These are phyloP conservation scores for Scomber scombrus DNA, from an alignment of 2,113 vertebrate genomes.

Conservation along the genomic window DNA sequence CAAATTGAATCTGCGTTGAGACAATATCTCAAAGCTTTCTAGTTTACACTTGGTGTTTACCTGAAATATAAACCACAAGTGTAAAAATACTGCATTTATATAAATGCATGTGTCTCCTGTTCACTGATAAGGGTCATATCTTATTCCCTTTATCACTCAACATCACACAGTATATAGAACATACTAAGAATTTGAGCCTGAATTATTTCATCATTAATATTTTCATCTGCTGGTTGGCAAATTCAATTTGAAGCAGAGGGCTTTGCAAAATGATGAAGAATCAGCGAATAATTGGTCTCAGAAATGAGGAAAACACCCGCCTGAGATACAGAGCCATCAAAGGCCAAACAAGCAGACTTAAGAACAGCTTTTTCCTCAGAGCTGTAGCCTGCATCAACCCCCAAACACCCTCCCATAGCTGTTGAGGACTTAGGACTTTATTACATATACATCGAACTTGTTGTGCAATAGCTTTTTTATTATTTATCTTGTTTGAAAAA, in stretches of 20 bases:
- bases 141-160: constrained; percentile 71
- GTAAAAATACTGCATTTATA: constrained; percentile 32
- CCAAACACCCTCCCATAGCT: too few relatives aligned
- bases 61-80: neutral
- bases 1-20: constrained; percentile 17
- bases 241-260: constrained; percentile 72
- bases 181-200: constrained; percentile 40
- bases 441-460: too few relatives aligned
- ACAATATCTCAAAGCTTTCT: constrained; percentile 41
- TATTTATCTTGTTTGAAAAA: too few relatives aligned
- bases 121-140: constrained; percentile 60
- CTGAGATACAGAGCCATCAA: constrained; percentile 14
- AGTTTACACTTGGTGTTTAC: constrained; percentile 4
- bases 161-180: constrained; percentile 54
- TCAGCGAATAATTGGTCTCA: constrained; percentile 59
- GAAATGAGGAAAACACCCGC: constrained; percentile 69
- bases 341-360: too few relatives aligned
- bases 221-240: constrained; percentile 69
- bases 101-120: constrained; percentile 36
- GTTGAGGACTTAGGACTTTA: too few relatives aligned
- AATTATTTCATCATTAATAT: constrained; percentile 82
- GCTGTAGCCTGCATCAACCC: too few relatives aligned
- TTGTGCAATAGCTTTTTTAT: too few relatives aligned
- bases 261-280: constrained; percentile 67
- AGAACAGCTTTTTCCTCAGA: too few relatives aligned